phyloP scores from a whole-genome alignment of 2,797 vertebrate species.

The Monodelphis domestica region DNA sequence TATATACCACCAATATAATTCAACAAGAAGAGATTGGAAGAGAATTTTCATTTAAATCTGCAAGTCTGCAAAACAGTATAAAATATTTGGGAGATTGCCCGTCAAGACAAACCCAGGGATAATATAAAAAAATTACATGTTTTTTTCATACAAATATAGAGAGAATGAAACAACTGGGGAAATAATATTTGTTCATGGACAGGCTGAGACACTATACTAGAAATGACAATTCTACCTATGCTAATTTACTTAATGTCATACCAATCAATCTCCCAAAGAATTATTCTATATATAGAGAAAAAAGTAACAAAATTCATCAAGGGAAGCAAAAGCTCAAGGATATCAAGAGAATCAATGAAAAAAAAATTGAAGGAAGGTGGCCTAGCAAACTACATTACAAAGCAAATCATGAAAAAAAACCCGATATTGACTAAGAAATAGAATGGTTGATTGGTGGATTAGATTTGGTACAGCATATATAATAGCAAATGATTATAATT shows the following conservation, averaged over 20 bases:
- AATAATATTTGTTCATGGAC: background rate
- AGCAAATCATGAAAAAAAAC: background rate
- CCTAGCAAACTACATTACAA: background rate
- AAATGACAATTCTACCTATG: background rate
- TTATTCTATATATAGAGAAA: background rate
- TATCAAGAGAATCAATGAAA: background rate
- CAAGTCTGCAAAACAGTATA: background rate
- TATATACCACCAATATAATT: background rate
- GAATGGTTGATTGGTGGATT: background rate
- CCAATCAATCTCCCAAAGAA: background rate
- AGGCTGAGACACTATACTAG: background rate
- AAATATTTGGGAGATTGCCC: background rate
- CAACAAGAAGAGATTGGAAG: background rate
- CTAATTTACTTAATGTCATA: background rate
- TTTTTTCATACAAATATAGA: background rate
- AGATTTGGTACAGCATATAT: background rate
- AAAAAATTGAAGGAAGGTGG: background rate
- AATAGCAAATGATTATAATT: background rate
- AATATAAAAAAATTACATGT: background rate
- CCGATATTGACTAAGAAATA: background rate
- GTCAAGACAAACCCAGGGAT: too few species aligned
- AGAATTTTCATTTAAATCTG: background rate
- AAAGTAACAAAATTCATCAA: background rate
- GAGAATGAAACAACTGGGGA: background rate
- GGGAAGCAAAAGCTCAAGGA: background rate